phyloP scores from a whole-genome alignment of 53 echinoderm and acorn worm species.

The Hippasteria phrygiana region DNA sequence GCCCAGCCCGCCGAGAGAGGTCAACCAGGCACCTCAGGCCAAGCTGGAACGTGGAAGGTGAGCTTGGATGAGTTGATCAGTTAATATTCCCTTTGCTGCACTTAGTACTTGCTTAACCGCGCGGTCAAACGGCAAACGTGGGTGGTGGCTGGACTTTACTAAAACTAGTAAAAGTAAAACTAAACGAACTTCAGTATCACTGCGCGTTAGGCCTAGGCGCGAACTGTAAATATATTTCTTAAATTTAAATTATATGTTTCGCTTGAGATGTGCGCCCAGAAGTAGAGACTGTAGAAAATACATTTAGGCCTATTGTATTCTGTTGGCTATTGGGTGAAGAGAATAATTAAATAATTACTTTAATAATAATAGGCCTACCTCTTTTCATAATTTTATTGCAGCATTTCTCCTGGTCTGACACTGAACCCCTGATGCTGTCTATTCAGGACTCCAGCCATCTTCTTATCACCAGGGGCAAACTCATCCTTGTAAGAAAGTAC shows the following conservation, averaged over 20 bases:
- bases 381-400: background rate
- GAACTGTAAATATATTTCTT: background rate
- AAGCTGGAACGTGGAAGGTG: conserved; percentile 51
- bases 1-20: background rate
- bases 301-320: too few relatives aligned
- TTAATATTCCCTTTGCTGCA: too few relatives aligned
- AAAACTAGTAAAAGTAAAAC: background rate
- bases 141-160: too few relatives aligned
- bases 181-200: conserved; percentile 7
- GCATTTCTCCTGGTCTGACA: conserved; percentile 41
- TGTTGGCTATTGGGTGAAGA: too few relatives aligned
- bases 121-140: too few relatives aligned
- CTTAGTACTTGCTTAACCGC: too few relatives aligned
- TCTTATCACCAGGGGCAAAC: conserved; percentile 47
- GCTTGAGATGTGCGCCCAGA: too few relatives aligned
- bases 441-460: conserved; percentile 43
- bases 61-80: background rate
- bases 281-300: too few relatives aligned
- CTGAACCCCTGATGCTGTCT: conserved; percentile 23
- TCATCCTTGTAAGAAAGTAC: conserved; percentile 51
- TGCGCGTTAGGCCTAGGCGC: background rate
- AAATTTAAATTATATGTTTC: too few relatives aligned
- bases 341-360: too few relatives aligned
- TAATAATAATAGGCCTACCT: background rate
- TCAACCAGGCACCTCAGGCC: background rate